These are phyloP conservation scores for Leucophora obtusa DNA, from an alignment of 2,888 invertebrate species.

Conservation along the genomic window DNA sequence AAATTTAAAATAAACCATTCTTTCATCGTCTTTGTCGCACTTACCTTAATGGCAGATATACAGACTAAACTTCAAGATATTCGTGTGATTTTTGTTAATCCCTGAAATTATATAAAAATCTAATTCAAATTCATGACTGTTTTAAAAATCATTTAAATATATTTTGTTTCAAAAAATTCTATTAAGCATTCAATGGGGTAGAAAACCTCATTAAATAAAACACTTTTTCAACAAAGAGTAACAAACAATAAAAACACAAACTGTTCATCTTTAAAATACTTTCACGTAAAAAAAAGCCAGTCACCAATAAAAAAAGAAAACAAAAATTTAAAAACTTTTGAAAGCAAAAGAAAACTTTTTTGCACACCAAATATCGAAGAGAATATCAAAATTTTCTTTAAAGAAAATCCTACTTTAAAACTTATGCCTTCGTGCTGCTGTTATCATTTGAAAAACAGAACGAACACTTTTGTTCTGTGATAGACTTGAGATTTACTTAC, in stretches of 20 bases:
- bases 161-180: not conserved
- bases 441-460: conserved; percentile 39
- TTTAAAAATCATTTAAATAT: not conserved
- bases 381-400: conserved; percentile 28
- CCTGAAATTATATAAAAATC: not conserved
- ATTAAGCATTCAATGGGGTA: conserved; percentile 34
- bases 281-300: conserved; percentile 51
- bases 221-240: conserved; percentile 22
- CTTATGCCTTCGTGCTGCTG: conserved; percentile 21
- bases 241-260: conserved; percentile 6
- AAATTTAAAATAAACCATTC: too few species aligned
- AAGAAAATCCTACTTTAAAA: conserved; percentile 6
- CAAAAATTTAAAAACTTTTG: conserved; percentile 38
- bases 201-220: conserved; percentile 49
- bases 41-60: too few species aligned
- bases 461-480: conserved; percentile 18
- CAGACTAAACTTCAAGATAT: too few species aligned
- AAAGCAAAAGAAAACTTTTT: conserved; percentile 20
- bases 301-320: conserved; percentile 44
- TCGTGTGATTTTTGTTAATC: too few species aligned
- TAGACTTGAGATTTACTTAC: conserved; percentile 46
- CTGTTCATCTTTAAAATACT: conserved; percentile 41
- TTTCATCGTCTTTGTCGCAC: too few species aligned
- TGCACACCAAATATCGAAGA: conserved; percentile 6
- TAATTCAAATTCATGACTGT: conserved; percentile 3